A percentile compares a stretch with the other conserved stretches of the same genome.
Evolutionary conservation across 2,888 invertebrate species (phyloP).

Genomic region (Melinaea marsaeus): DNA sequence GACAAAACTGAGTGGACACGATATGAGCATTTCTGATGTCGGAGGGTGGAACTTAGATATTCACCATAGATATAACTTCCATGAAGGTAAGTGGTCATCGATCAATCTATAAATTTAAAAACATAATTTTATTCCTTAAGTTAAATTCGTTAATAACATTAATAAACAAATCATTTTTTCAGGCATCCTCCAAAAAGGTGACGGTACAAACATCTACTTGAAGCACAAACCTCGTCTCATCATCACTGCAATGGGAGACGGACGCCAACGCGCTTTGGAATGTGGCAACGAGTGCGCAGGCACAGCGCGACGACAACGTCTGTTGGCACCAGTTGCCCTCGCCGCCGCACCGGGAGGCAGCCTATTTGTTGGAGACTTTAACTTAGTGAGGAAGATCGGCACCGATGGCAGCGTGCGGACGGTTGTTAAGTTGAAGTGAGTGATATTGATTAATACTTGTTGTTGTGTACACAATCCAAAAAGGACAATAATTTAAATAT

Average conservation of each 20-base stretch:
- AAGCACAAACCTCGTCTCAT: constrained; percentile 95
- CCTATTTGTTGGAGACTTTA: constrained; percentile 96
- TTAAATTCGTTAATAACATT: too few relatives aligned
- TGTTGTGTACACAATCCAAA: too few relatives aligned
- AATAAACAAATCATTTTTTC: constrained; percentile 31
- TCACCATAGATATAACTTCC: constrained; percentile 98
- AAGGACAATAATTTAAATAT: too few relatives aligned
- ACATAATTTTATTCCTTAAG: neutral
- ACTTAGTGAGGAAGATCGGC: constrained; percentile 91
- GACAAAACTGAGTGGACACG: constrained; percentile 95
- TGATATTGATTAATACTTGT: constrained; percentile 29
- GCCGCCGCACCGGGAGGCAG: constrained; percentile 95
- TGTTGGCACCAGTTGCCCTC: constrained; percentile 95
- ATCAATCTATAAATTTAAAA: neutral
- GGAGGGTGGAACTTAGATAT: constrained; percentile 99
- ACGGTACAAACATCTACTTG: constrained; percentile 96
- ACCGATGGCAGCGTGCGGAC: constrained; percentile 90
- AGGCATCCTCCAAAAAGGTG: constrained; percentile 97
- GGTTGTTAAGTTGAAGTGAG: constrained; percentile 89
- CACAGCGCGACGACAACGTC: constrained; percentile 85
- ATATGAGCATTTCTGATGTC: constrained; percentile 97
- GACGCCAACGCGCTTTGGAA: constrained; percentile 91
- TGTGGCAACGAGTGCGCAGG: constrained; percentile 88
- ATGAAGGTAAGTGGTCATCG: constrained; percentile 84
- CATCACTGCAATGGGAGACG: constrained; percentile 93